Evolutionary conservation across 1,140 invertebrate species (phyloP).

Genomic region (Matsumurasca onukii): DNA sequence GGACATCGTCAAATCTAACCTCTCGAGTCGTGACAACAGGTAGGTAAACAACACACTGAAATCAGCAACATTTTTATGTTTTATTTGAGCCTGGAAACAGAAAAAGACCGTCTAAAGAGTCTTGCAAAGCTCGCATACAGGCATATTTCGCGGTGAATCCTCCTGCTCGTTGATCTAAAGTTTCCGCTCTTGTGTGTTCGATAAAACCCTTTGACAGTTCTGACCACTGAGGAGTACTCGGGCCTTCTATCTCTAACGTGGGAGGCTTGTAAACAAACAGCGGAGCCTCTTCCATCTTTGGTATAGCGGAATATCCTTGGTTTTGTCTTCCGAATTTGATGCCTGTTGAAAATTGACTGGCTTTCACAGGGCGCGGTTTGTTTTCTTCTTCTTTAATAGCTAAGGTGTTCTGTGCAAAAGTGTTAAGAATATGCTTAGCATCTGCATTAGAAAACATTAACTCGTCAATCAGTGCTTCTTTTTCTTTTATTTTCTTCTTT

Average conservation of each 20-base stretch:
- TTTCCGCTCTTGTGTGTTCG: conserved; percentile 71
- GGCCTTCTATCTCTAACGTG: conserved; percentile 65
- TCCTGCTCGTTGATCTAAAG: conserved; percentile 75
- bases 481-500: conserved; percentile 78
- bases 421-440: conserved; percentile 83
- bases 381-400: conserved; percentile 62
- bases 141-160: conserved; percentile 82
- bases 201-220: conserved; percentile 71
- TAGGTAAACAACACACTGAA: no score
- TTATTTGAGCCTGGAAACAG: neutral
- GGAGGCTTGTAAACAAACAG: conserved; percentile 68
- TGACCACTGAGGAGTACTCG: conserved; percentile 61
- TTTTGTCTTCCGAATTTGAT: conserved; percentile 68
- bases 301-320: conserved; percentile 52
- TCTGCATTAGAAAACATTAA: conserved; percentile 89
- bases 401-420: conserved; percentile 69
- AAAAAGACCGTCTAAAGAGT: conserved; percentile 82
- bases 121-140: conserved; percentile 85
- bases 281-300: conserved; percentile 72
- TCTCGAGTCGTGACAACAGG: no score
- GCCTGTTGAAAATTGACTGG: conserved; percentile 76
- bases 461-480: conserved; percentile 91
- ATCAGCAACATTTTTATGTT: no score
- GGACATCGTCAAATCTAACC: no score
- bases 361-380: conserved; percentile 47